These are phyloP conservation scores for Iphiclides podalirius DNA, from an alignment of 2,888 invertebrate genomes.

Conservation along the genomic window DNA sequence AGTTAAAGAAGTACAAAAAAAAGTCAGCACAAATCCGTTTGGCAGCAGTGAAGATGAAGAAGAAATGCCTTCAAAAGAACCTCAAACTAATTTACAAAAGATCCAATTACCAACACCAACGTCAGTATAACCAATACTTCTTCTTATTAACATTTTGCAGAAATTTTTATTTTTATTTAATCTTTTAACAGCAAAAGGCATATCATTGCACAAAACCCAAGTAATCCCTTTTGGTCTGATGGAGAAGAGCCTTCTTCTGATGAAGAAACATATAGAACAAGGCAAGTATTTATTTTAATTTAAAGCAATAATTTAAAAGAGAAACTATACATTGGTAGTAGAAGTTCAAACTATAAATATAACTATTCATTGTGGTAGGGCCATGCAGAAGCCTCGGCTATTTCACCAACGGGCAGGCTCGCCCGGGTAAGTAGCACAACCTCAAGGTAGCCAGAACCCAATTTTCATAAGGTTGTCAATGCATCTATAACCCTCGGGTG, in stretches of 20 bases:
- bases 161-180: neutral
- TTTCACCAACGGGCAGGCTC: no score
- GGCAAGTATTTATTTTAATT: constrained; percentile 39
- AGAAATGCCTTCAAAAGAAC: constrained; percentile 53
- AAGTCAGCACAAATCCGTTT: constrained; percentile 83
- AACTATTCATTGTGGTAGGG: no score
- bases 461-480: no score
- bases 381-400: no score
- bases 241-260: constrained; percentile 83
- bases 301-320: no score
- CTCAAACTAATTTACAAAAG: constrained; percentile 39
- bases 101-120: constrained; percentile 45
- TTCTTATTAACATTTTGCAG: neutral
- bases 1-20: constrained; percentile 44
- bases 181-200: constrained; percentile 59
- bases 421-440: no score
- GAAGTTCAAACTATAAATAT: no score
- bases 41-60: constrained; percentile 83
- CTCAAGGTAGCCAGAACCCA: no score
- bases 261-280: constrained; percentile 56
- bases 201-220: constrained; percentile 83
- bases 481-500: no score
- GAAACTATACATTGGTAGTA: no score
- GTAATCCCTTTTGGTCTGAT: constrained; percentile 88
- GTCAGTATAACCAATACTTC: constrained; percentile 38